Evolutionary conservation across 2,113 vertebrate species (phyloP), one percentile per base, ranked within the genome.

Genomic region (Grammomys dolichurus): DNA sequence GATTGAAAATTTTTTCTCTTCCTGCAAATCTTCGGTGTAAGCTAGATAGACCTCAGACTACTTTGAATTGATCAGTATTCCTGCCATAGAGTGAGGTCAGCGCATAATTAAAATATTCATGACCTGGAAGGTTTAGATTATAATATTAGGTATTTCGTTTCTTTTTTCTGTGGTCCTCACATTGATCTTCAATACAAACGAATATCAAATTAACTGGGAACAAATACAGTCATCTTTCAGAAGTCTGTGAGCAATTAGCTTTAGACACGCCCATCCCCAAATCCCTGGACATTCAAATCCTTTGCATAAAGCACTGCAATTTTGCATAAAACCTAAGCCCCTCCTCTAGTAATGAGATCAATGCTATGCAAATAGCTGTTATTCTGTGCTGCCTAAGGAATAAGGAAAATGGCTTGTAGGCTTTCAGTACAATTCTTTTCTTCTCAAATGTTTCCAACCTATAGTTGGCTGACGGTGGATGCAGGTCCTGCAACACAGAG

Each of bases 71-170:
- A 56, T 48, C 36, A 43, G 26, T 48, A 10, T 4, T 93, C 36
- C 8, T 77, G n/a, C 60, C 46, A 31, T 46, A 12, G 36, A 24
- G 60, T 75, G 19, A 90, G 51, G 9, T 16, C 2, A 4, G 76
- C 43, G 56, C 56, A 78, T 22, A 58, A 73, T 70, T 84, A 72
- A 93, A 90, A 93, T n/a, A 1, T 56, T 28, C 36, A 33, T 73
- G 28, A 75, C 86, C 16, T 92, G 90, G 70, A 94, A 89, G 22
- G 40, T 75, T 94, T 69, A 12, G 65, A 54, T 28, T 26, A 56
- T 40, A 94, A 92, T 93, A 60, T 28, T 73, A 84, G n/a, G 72
- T 84, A 84, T 87, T 75, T 43, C 40, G 43, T 26, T 46, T 69
- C 1, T 65, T 20, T 91, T 40, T 60, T 60, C 11, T 70, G 16